These are phyloP conservation scores for Nomada flava DNA, from an alignment of 2,888 invertebrate genomes.

Conservation along the genomic window DNA sequence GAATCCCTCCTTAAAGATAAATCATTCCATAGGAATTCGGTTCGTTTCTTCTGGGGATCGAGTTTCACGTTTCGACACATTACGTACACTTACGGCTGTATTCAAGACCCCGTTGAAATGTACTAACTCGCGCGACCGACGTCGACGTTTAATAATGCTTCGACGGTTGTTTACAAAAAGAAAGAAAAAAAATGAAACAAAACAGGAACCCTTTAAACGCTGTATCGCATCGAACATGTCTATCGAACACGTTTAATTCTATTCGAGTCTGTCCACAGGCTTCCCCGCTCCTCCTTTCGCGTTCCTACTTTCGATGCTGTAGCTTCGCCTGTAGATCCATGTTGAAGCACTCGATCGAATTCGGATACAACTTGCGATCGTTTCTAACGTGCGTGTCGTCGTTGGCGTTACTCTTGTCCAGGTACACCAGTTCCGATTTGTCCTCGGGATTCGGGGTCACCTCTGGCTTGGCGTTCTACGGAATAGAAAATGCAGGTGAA, in stretches of 20 bases:
- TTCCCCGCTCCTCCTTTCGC: neutral
- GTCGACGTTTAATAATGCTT: neutral
- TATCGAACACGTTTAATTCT: neutral
- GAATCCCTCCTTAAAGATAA: neutral
- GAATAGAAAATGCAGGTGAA: too few relatives aligned
- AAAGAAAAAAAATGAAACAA: too few relatives aligned
- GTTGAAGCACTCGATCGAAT: slow-evolving; percentile 46
- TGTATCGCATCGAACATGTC: neutral
- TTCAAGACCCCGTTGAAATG: too few relatives aligned
- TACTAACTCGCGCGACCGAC: neutral
- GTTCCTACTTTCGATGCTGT: slow-evolving; percentile 5
- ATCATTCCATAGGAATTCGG: neutral
- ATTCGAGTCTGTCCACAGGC: neutral
- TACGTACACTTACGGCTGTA: too few relatives aligned
- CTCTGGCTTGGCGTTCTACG: slow-evolving; percentile 65
- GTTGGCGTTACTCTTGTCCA: slow-evolving; percentile 71
- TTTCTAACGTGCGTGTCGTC: slow-evolving; percentile 76
- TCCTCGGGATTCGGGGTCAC: slow-evolving; percentile 58
- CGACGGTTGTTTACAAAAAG: neutral
- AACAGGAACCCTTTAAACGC: neutral
- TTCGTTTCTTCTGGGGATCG: neutral
- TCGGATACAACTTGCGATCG: slow-evolving; percentile 77
- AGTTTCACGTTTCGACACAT: too few relatives aligned
- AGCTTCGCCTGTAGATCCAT: slow-evolving; percentile 44
- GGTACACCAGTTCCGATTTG: slow-evolving; percentile 79